Base-by-base conservation (phyloP, 2,888 invertebrate genomes). In the Lypha dubia region DNA sequence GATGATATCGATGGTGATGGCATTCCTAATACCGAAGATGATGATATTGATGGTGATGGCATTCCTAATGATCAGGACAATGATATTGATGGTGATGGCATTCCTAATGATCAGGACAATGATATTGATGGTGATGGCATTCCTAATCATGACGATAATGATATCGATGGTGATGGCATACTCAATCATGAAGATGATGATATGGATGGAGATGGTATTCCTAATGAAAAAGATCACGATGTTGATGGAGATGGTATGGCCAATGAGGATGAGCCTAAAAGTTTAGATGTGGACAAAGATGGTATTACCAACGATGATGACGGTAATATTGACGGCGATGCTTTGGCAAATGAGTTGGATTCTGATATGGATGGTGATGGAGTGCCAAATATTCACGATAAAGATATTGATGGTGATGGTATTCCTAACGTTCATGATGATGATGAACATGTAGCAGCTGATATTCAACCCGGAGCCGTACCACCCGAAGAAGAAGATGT, bases 401-500 rank as follows among this genome's bases (percentile, higher is more conserved):
- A 85, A 7, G 83, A 83, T 53, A 88, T 90, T 70, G 92, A 92
- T 86, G 92, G 92, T 88, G 94, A 93, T 85, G 93, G 93, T 24
- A 88, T 89, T 63, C 94, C 94, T 35, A 94, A 94, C 91, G 86
- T 87, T 32, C 89, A 88, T 35, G 87, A 88, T 22, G 89, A 90
- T 74, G 90, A 89, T 68, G 88, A 89, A 41, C 83, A 86, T n/a
- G 87, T 86, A 41, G 86, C 86, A 6, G 76, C 82, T 11, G 87
- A 86, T 32, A 86, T 86, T 51, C 88, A 88, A n/a, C 89, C 88
- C 13, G 87, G 87, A 1, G 87, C 88, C 20, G 73, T 20, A 22
- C 65, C 65, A 11, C 13, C 58, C 20, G 58, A 65, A n/a, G n/a
- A 38, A 88, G 71, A 87, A 86, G 87, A 87, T 75, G 92, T 91